Conservation (phyloP, 2,797 vertebrate species). For the Cygnus olor region DNA sequence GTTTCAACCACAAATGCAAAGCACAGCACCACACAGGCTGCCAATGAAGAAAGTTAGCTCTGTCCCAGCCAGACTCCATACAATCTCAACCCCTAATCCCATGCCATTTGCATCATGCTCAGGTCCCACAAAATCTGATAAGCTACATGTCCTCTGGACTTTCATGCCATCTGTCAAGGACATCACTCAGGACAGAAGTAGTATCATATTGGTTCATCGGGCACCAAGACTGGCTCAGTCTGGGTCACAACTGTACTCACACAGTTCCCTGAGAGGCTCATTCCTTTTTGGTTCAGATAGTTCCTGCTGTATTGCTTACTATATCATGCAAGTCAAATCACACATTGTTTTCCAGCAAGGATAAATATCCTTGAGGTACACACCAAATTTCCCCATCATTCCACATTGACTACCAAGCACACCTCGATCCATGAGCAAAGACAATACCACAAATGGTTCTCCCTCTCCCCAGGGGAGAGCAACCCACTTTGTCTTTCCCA, state of each 20-base stretch:
- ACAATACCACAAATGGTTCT: background rate
- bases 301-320: background rate
- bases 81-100: background rate
- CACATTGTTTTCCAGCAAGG: background rate
- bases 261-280: background rate
- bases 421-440: background rate
- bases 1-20: background rate
- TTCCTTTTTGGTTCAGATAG: background rate
- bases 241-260: background rate
- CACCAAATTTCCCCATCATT: background rate
- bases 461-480: background rate
- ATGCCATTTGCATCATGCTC: background rate
- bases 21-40: background rate
- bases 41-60: background rate
- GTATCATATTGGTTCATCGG: rapidly evolving
- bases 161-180: background rate
- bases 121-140: background rate
- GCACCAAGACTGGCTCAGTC: background rate
- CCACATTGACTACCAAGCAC: background rate
- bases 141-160: background rate
- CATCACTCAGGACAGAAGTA: background rate
- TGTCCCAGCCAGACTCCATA: background rate
- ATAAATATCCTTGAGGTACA: background rate
- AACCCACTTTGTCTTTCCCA: background rate
- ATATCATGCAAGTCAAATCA: background rate